Percentiles rank a stretch among this genome's conserved stretches.
phyloP scores from a whole-genome alignment of 2,797 vertebrate species.

The Antrozous pallidus region DNA sequence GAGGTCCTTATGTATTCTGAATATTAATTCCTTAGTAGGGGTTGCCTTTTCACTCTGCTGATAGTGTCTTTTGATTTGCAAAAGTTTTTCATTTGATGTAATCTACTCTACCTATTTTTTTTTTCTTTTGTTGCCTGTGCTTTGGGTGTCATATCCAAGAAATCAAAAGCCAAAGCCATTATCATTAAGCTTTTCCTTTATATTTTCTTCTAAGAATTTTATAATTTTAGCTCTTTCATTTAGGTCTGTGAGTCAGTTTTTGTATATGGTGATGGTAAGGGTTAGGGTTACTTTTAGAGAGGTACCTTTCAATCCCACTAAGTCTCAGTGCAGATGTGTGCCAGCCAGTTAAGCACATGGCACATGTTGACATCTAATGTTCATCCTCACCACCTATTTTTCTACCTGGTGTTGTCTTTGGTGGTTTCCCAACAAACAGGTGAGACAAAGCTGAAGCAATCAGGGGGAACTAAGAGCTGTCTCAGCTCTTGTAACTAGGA shows the following conservation, averaged over 20 bases:
- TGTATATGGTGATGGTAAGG: background rate
- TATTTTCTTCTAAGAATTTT: conserved; percentile 14
- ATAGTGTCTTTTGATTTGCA: background rate
- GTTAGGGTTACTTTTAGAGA: background rate
- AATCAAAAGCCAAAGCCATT: background rate
- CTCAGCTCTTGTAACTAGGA: background rate
- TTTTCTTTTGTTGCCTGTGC: background rate
- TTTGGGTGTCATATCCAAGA: background rate
- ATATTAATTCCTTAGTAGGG: background rate
- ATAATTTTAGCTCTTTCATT: background rate
- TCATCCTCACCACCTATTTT: background rate
- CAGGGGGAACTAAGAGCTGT: background rate
- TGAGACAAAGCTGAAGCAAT: background rate
- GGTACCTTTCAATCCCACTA: background rate
- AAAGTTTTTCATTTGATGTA: background rate
- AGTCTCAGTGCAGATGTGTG: background rate
- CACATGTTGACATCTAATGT: background rate
- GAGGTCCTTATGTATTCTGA: background rate
- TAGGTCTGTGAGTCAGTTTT: background rate
- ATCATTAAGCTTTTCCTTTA: background rate
- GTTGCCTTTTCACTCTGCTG: background rate
- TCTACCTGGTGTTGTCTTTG: background rate
- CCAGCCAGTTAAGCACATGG: background rate
- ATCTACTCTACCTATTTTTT: background rate
- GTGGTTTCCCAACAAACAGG: conserved; percentile 7